A percentile compares a stretch with the other conserved stretches of the same genome.
Evolutionary conservation across 2,113 vertebrate genomes (phyloP).

Genomic region (Pheucticus melanocephalus): DNA sequence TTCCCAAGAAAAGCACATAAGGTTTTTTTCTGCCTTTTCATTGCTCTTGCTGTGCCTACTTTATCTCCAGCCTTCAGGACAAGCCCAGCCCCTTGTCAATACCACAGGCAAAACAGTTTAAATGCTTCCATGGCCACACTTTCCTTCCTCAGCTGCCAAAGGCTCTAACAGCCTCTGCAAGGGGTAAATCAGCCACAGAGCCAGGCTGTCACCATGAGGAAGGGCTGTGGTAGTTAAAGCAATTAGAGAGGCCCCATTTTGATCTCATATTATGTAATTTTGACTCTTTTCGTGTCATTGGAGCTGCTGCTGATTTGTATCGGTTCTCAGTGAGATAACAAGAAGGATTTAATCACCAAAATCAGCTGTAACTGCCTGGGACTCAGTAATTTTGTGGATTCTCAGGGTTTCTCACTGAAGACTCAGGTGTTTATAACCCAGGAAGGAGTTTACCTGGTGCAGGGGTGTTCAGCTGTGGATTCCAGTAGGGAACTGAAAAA

Average conservation of each 20-base stretch:
- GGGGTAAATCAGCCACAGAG: background rate
- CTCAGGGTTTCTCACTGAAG: background rate
- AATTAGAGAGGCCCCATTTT: background rate
- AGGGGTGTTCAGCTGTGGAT: fast-evolving
- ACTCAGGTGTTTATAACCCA: background rate
- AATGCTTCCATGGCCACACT: background rate
- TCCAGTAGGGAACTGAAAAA: background rate
- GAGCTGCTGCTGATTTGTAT: background rate
- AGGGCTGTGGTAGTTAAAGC: background rate
- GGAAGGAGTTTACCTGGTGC: background rate
- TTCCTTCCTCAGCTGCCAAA: background rate
- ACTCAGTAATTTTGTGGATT: background rate
- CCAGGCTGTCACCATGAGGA: background rate
- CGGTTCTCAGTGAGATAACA: background rate
- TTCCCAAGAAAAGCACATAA: background rate
- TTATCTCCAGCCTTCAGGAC: conserved; percentile 1
- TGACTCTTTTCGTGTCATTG: background rate
- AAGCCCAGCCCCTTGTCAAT: background rate
- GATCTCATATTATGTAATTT: background rate
- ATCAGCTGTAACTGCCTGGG: background rate
- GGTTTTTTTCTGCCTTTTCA: conserved; percentile 5
- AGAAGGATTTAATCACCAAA: background rate
- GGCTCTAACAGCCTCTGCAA: background rate
- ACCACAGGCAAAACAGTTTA: background rate
- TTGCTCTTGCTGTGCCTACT: background rate